phyloP scores from a whole-genome alignment of 2,888 invertebrate genomes.

The Microctonus brassicae region DNA sequence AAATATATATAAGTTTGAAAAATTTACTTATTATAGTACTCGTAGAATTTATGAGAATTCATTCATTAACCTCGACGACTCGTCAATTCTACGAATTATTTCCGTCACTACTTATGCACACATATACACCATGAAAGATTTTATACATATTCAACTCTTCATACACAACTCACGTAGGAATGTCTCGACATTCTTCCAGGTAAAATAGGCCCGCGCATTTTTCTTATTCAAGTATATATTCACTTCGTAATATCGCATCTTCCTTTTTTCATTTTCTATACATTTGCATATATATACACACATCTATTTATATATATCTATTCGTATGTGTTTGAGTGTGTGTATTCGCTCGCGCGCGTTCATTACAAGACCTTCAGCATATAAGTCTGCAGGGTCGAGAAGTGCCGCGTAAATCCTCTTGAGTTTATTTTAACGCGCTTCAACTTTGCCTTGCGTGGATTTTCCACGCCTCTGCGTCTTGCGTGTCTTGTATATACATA shows the following conservation, averaged over 20 bases:
- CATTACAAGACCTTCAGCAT: slow-evolving; percentile 6
- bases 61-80: slow-evolving; percentile 6
- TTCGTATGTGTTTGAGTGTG: neutral
- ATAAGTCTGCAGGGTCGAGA: slow-evolving; percentile 17
- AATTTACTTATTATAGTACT: too few species aligned
- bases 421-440: slow-evolving; percentile 35
- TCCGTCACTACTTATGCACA: neutral
- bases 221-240: neutral
- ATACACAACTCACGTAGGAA: slow-evolving; percentile 39
- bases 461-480: slow-evolving; percentile 24
- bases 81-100: slow-evolving; percentile 23
- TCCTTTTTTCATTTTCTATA: neutral
- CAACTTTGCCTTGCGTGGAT: slow-evolving; percentile 20
- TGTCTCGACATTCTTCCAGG: slow-evolving; percentile 43
- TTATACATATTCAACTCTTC: slow-evolving; percentile 26
- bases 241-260: slow-evolving; percentile 13
- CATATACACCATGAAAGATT: neutral
- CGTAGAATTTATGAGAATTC: slow-evolving; percentile 20
- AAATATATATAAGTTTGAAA: neutral
- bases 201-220: slow-evolving; percentile 29
- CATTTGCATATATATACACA: neutral
- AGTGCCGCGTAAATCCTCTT: slow-evolving; percentile 15
- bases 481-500: neutral
- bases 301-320: neutral
- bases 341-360: neutral